These are phyloP conservation scores for Abscondita cerata DNA, from an alignment of 2,888 invertebrate genomes.

Conservation along the genomic window DNA sequence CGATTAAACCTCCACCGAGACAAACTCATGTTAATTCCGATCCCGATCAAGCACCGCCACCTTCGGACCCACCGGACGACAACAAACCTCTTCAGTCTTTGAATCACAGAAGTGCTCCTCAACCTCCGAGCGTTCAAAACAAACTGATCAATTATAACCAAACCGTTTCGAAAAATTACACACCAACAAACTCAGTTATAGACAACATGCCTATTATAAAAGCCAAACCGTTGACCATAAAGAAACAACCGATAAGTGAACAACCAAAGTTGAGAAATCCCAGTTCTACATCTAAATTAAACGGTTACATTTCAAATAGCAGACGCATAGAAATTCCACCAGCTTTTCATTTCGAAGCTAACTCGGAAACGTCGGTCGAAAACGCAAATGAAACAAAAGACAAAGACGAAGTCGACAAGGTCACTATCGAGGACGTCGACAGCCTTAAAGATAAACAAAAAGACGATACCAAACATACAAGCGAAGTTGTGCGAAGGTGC, in stretches of 20 bases:
- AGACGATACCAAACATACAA: conserved; percentile 54
- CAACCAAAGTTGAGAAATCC: conserved; percentile 77
- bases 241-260: conserved; percentile 82
- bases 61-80: conserved; percentile 53
- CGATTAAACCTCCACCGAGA: conserved; percentile 67
- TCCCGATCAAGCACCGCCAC: conserved; percentile 55
- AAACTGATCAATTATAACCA: conserved; percentile 30
- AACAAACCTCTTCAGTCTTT: conserved; percentile 33
- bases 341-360: conserved; percentile 80
- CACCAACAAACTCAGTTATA: conserved; percentile 42
- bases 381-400: conserved; percentile 49
- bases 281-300: conserved; percentile 61
- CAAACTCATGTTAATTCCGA: conserved; percentile 53
- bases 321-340: conserved; percentile 84
- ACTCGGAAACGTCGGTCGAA: conserved; percentile 45
- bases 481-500: conserved; percentile 71
- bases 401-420: conserved; percentile 36
- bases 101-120: conserved; percentile 30
- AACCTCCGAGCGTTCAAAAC: conserved; percentile 23
- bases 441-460: conserved; percentile 41
- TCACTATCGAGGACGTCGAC: conserved; percentile 50
- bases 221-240: conserved; percentile 82
- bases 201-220: conserved; percentile 69
- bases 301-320: conserved; percentile 72
- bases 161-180: background rate